A percentile compares a stretch with the other conserved stretches of the same genome.
Conservation (phyloP, 2,888 invertebrate genomes). For the Ichneumoninae sp. region DNA sequence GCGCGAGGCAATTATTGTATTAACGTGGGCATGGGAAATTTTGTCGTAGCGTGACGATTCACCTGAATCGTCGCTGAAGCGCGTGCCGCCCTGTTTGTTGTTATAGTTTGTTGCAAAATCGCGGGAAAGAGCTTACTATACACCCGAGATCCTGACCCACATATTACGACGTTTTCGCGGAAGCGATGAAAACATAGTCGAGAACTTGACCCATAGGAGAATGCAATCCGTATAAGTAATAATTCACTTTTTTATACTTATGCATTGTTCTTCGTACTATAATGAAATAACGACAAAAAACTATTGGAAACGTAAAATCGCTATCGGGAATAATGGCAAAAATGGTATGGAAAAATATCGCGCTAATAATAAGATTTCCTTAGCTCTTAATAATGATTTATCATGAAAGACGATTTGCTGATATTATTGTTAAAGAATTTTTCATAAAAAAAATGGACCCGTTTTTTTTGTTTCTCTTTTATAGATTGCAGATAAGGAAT, state of each 20-base stretch:
- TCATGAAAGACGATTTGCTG: neutral
- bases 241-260: neutral
- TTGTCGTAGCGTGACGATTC: constrained; percentile 58
- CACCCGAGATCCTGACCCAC: neutral
- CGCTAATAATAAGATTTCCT: neutral
- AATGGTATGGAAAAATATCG: neutral
- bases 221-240: neutral
- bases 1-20: constrained; percentile 24
- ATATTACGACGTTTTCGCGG: neutral
- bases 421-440: neutral
- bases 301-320: neutral
- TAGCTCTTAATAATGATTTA: neutral
- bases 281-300: neutral
- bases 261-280: no score
- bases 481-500: neutral
- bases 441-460: neutral
- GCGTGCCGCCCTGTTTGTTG: neutral
- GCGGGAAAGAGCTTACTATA: constrained; percentile 26
- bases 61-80: constrained; percentile 32
- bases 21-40: constrained; percentile 44
- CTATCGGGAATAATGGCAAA: neutral
- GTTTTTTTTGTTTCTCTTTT: neutral
- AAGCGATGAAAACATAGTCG: neutral
- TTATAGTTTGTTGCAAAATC: neutral
- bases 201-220: neutral